phyloP scores from a whole-genome alignment of 2,113 vertebrate species.

The Tragelaphus strepsiceros region DNA sequence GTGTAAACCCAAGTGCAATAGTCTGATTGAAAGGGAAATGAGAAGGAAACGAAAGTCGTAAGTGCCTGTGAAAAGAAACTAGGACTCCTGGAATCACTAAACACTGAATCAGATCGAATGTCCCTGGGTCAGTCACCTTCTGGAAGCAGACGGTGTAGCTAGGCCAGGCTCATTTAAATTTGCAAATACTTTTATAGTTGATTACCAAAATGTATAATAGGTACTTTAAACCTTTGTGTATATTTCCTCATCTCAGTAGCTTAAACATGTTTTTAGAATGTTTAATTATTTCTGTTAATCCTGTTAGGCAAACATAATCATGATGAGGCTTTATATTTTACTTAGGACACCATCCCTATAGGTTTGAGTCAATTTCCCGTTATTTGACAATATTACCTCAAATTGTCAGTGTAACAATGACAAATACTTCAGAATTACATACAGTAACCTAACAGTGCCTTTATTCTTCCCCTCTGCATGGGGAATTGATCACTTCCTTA shows the following conservation, averaged over 20 bases:
- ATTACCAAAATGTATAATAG: background rate
- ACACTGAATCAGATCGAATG: background rate
- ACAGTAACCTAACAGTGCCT: background rate
- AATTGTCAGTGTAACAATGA: background rate
- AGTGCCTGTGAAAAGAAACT: background rate
- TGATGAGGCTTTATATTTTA: background rate
- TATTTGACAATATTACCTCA: background rate
- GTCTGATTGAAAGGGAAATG: background rate
- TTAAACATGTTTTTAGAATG: background rate
- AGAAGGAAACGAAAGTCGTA: background rate
- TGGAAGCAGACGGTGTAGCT: background rate
- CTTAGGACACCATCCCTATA: background rate
- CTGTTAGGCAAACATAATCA: background rate
- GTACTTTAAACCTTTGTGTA: background rate
- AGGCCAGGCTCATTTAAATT: background rate
- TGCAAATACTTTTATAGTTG: background rate
- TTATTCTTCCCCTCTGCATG: background rate
- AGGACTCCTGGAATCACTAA: background rate
- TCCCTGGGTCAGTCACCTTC: background rate
- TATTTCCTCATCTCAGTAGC: background rate
- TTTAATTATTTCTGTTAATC: background rate
- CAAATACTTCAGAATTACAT: background rate
- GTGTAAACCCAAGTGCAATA: background rate
- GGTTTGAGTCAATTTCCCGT: background rate
- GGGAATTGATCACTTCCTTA: background rate